Base-by-base conservation (phyloP, 2,797 vertebrate species). In the Pelodytes ibericus region DNA sequence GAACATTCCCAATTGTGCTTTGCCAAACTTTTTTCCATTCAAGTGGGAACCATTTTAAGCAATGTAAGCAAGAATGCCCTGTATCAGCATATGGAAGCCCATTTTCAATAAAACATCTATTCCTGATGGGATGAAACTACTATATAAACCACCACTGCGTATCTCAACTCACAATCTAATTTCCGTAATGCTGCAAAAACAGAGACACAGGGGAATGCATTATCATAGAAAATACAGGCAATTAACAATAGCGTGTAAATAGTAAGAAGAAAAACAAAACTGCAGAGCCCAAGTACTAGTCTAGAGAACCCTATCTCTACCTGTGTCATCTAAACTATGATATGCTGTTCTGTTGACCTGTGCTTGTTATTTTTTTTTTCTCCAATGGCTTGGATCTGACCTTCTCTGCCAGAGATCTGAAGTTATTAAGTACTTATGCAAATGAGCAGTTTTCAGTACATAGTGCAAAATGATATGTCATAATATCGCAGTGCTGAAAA, bases 211-310 rank as follows among this genome's bases (percentile, higher is more conserved):
- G n/a, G 60, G 64, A 75, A 58, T 33, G 74, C 51, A 82, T 83
- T 68, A 22, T 49, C 63, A 79, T 72, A 68, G 74, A 83, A 81
- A 83, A 27, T 56, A 82, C 72, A 69, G 57, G 74, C 64, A 75
- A 80, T 74, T 81, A 72, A 60, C 73, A 60, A 10, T 0, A 0
- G 10, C 57, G 44, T 29, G 31, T 39, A 77, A 75, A 77, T 57
- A 63, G 49, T 78, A 39, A 0, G 0, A 80, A 27, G 0, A 1
- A 2, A 66, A 71, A 58, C 1, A 20, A 20, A 36, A 29, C 53
- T 36, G 5, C 0, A 0, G 68, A 22, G 3, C n/a, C n/a, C 15
- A 53, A 27, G 29, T 0, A 25, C 6, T n/a, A 0, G 30, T 73
- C 63, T 47, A 39, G 20, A 59, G n/a, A n/a, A n/a, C n/a, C n/a